Conservation (phyloP, 2,113 vertebrate species). For the Casuarius casuarius region DNA sequence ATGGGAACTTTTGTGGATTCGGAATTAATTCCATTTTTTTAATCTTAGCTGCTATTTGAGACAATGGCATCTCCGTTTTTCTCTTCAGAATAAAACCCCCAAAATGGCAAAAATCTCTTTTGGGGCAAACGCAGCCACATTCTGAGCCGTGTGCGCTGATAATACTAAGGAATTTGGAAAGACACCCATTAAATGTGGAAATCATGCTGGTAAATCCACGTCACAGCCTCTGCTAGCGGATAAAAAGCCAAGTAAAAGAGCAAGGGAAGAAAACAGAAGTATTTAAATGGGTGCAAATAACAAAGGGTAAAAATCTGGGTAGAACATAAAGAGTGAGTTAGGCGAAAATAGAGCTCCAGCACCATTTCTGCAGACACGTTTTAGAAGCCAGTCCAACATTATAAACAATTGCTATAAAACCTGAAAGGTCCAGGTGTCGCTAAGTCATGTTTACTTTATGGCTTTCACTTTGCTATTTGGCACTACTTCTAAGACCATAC, state of each 20-base stretch:
- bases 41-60: conserved; percentile 51
- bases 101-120: conserved; percentile 46
- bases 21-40: background rate
- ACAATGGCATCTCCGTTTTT: conserved; percentile 31
- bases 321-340: conserved; percentile 44
- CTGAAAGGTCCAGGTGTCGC: conserved; percentile 66
- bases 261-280: conserved; percentile 29
- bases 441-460: conserved; percentile 70
- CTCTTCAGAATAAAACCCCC: conserved; percentile 30
- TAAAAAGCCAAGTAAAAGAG: conserved; percentile 61
- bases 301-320: conserved; percentile 17
- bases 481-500: conserved; percentile 42
- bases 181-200: conserved; percentile 43
- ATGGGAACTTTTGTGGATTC: conserved; percentile 52
- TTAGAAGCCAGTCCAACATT: conserved; percentile 66
- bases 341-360: background rate
- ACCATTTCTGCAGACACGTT: conserved; percentile 32
- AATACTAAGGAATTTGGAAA: conserved; percentile 64
- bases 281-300: conserved; percentile 47
- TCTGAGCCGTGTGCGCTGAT: conserved; percentile 37
- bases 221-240: background rate
- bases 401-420: conserved; percentile 72
- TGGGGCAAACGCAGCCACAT: background rate
- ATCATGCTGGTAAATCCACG: conserved; percentile 17
- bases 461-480: conserved; percentile 70